Base-by-base conservation (phyloP, 1,140 invertebrate species). In the Frieseomelitta varia region DNA sequence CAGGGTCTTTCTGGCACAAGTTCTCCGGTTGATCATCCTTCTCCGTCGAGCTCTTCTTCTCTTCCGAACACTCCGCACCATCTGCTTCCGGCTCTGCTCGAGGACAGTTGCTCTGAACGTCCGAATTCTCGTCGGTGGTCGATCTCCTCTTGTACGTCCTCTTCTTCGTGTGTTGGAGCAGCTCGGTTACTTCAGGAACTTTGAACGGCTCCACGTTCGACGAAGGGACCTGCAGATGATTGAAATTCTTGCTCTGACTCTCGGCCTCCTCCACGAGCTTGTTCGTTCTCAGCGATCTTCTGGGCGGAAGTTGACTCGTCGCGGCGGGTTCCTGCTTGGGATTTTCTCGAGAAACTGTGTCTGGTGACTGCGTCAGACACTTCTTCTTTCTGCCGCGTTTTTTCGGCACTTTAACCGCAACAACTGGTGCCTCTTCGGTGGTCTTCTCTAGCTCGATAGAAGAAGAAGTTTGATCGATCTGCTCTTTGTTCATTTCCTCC, bases 111-210 rank as follows among this genome's bases (percentile, higher is more conserved):
- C 24, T 84, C 61, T 56, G 86, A 11, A 69, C 34, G 39, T 90
- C 73, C 21, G 85, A 53, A 14, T 88, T 86, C 24, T 87, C 88
- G 2, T 92, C 88, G 1, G 73, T 68, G 0, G 85, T 63, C 10
- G 89, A 91, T 63, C 85, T 93, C 39, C 88, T 93, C 55, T 89
- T 93, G 0, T 69, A 68, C 0, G 39, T 75, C 8, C 91, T 81
- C 83, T 93, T 93, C 67, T 89, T 90, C 11, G 80, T 82, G 69
- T 71, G 63, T 56, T 90, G 86, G 6, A 71, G 1, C 14, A 87
- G 15, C 34, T 90, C 81, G 8, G 80, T 87, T 2, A 81, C 72
- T 67, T 90, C 84, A 1, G 91, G 90, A 34, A 91, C 24, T 61
- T 91, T 91, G 19, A 91, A 91, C 0, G 68, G 79, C 0, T 90